A percentile compares a stretch with the other conserved stretches of the same genome.
phyloP scores from a whole-genome alignment of 2,113 vertebrate species.

The Malaclemys terrapin region DNA sequence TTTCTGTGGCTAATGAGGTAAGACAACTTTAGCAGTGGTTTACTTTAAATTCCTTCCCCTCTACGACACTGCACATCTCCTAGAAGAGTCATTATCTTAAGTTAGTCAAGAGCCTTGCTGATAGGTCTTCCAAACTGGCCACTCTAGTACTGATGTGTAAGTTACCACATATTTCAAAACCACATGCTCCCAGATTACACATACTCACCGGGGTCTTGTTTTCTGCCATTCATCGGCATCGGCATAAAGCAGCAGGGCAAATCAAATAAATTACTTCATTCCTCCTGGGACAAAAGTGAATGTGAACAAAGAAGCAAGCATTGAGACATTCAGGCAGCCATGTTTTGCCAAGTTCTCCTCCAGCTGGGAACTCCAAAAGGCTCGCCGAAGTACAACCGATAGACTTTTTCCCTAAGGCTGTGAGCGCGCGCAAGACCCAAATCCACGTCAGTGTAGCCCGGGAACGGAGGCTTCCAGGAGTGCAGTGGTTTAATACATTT shows the following conservation, averaged over 20 bases:
- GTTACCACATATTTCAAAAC: constrained; percentile 47
- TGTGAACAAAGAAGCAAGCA: constrained; percentile 43
- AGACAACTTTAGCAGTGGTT: constrained; percentile 58
- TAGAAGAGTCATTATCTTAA: constrained; percentile 37
- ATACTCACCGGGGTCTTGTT: constrained; percentile 29
- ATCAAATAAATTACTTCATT: constrained; percentile 63
- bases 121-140: constrained; percentile 50
- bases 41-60: not conserved
- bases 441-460: not conserved
- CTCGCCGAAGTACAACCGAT: not conserved
- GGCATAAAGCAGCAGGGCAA: constrained; percentile 40
- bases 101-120: constrained; percentile 40
- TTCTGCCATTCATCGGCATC: constrained; percentile 49
- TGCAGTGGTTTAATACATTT: not conserved
- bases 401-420: not conserved
- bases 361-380: not conserved
- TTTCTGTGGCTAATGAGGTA: constrained; percentile 67
- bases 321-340: constrained; percentile 27
- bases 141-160: constrained; percentile 29
- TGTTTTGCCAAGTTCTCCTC: constrained; percentile 43
- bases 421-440: not conserved
- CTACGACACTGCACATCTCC: constrained; percentile 59
- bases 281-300: constrained; percentile 45
- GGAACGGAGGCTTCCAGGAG: not conserved
- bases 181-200: constrained; percentile 38